Base-by-base conservation (phyloP, 2,888 invertebrate genomes). In the Cetonia aurata region DNA sequence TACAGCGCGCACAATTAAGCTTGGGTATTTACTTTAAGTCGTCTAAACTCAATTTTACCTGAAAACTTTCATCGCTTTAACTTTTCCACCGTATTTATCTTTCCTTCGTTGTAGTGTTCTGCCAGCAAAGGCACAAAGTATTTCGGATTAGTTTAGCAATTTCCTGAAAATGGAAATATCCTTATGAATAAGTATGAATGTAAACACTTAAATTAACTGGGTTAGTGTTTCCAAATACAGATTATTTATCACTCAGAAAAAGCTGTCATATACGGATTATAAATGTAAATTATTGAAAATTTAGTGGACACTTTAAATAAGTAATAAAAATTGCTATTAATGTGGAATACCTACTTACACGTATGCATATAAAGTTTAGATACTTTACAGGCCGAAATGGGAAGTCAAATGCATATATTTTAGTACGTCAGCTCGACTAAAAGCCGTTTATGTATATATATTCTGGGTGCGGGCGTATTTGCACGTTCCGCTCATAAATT, bases 1-100 rank as follows among this genome's bases (percentile, higher is more conserved):
- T 48, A 48, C 48, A 48, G 1, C 13, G 48, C n/a, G 48, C 17
- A n/a, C 48, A 48, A 48, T 56, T 33, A 56, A 56, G 33, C 55
- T 37, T 17, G 13, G 33, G 55, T 56, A 33, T 56, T 56, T 56
- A 37, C 55, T 56, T 33, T 56, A 33, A 56, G 33, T 37, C 13
- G 33, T 15, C 31, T n/a, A 56, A 53, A 56, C 55, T 56, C 55
- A 56, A 56, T 56, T 56, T 37, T 56, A 56, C 55, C 13, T 56
- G 12, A 15, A 33, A 56, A 56, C 55, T 56, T 56, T 56, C 55
- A 17, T 17, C n/a, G 48, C 48, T 48, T 48, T n/a, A 17, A 48
- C 48, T 48, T 48, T 17, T 37, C 37, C 37, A 37, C 3, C 10
- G 37, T 48, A 48, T 48, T 48, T 48, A 17, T 13, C n/a, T 48